Conservation (phyloP, 1,140 invertebrate species). For the Telenomus remus region DNA sequence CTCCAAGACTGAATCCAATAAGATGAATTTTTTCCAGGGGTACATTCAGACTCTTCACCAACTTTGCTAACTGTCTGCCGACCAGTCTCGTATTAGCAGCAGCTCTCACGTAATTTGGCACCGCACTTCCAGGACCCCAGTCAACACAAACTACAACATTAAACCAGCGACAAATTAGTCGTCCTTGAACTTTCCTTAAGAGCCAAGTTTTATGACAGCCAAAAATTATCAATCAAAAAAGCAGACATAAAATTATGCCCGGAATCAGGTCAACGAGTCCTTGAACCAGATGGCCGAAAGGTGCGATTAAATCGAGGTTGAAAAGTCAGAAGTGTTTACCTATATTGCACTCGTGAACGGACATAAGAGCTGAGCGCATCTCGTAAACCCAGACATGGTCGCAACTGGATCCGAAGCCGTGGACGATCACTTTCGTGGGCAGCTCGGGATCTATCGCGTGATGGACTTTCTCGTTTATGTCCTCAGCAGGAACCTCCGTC, state of each 20-base stretch:
- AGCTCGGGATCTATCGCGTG: constrained; percentile 73
- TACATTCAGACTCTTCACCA: constrained; percentile 78
- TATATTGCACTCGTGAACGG: constrained; percentile 78
- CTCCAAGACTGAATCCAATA: constrained; percentile 93
- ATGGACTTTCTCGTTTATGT: constrained; percentile 72
- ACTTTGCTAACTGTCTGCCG: constrained; percentile 89
- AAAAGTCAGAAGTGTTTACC: constrained; percentile 53
- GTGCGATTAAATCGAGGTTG: not conserved
- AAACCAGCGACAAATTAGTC: too few relatives aligned
- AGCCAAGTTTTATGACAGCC: too few relatives aligned
- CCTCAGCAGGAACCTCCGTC: constrained; percentile 72
- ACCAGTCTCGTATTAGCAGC: constrained; percentile 94
- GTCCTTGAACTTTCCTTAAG: not conserved
- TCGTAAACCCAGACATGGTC: constrained; percentile 94
- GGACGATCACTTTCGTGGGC: constrained; percentile 93
- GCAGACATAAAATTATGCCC: too few relatives aligned
- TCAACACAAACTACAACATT: constrained; percentile 91
- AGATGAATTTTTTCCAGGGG: constrained; percentile 85
- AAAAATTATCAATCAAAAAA: too few relatives aligned
- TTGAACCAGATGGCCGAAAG: too few relatives aligned
- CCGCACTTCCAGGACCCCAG: constrained; percentile 92
- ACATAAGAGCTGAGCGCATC: constrained; percentile 92
- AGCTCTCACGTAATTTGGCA: constrained; percentile 95
- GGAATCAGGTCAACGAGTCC: too few relatives aligned
- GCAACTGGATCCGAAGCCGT: constrained; percentile 95